Base-by-base conservation (phyloP, 2,797 vertebrate species). In the Lophius americanus region DNA sequence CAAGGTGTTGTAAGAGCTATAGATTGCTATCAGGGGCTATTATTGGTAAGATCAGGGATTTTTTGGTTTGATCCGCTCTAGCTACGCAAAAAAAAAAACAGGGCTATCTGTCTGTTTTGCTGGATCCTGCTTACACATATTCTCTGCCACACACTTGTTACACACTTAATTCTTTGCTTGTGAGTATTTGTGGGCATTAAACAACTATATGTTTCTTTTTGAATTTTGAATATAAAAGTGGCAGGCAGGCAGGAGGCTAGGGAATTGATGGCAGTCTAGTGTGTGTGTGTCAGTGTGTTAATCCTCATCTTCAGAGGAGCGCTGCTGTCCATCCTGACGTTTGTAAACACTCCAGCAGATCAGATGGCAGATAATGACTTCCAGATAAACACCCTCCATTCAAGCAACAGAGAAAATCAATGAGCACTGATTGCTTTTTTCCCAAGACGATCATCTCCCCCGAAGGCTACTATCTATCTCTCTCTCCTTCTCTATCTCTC, bases 391-490 rank as follows among this genome's bases (percentile, higher is more conserved):
- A 85, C 85, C 83, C 86, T 92, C 87, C 76, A 91, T 91, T 91
- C 90, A 92, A 86, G 85, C 88, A 78, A 85, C 87, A 83, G 81
- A 85, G 84, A 86, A 93, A 92, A 94, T 94, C 92, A 89, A 94
- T 94, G 89, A 85, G 78, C 88, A 88, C 90, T 91, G 91, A 94
- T 93, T 92, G 93, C 89, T 88, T 93, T 92, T 91, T 90, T 88
- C 90, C 88, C 91, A 85, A 87, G 89, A 89, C 84, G 87, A 89
- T 88, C 88, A 85, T 87, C 88, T 84, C 88, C 78, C 68, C 76
- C 63, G 55, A 83, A 77, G 82, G 81, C 79, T 75, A 82, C 86
- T 89, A 85, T 93, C 87, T 89, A 43, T 88, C 87, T 75, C 39
- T 80, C 80, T 66, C 82, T 74, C 63, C 69, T 47, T 66, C 60